A percentile compares a stretch with the other conserved stretches of the same genome.
phyloP scores from a whole-genome alignment of 2,113 vertebrate species.

The Dasyurus viverrinus region DNA sequence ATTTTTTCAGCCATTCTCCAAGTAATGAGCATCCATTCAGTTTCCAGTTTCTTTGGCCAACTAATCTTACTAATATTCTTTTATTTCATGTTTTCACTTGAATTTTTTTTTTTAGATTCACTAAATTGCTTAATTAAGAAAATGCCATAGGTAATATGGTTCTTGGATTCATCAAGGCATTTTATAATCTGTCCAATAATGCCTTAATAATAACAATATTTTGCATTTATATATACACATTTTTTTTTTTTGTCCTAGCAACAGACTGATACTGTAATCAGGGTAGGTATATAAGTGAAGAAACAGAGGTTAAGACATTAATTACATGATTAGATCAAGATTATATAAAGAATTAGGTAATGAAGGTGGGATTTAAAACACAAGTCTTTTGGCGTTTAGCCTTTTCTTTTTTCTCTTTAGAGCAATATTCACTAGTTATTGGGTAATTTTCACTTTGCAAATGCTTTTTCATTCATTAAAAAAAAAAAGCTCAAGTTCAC shows the following conservation, averaged over 20 bases:
- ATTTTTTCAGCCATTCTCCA: no score
- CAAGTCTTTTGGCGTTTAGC: background rate
- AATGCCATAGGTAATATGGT: background rate
- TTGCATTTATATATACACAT: background rate
- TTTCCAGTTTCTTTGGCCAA: background rate
- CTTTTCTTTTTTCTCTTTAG: no score
- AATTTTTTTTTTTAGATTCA: background rate
- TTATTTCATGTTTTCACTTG: background rate
- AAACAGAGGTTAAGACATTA: background rate
- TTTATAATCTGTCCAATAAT: background rate
- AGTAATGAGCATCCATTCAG: no score
- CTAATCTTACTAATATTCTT: background rate
- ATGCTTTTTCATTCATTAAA: background rate
- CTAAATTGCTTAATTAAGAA: background rate
- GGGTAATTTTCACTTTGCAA: background rate
- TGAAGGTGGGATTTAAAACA: background rate
- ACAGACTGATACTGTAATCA: background rate
- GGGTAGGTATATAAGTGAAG: background rate
- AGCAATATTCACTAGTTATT: background rate
- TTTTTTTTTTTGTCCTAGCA: background rate
- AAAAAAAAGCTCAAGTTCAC: background rate
- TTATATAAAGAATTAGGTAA: background rate
- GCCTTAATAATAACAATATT: background rate
- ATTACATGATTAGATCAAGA: background rate
- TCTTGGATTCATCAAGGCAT: background rate